Base-by-base conservation (phyloP, 2,888 invertebrate genomes). In the Caenorhabditis afra region DNA sequence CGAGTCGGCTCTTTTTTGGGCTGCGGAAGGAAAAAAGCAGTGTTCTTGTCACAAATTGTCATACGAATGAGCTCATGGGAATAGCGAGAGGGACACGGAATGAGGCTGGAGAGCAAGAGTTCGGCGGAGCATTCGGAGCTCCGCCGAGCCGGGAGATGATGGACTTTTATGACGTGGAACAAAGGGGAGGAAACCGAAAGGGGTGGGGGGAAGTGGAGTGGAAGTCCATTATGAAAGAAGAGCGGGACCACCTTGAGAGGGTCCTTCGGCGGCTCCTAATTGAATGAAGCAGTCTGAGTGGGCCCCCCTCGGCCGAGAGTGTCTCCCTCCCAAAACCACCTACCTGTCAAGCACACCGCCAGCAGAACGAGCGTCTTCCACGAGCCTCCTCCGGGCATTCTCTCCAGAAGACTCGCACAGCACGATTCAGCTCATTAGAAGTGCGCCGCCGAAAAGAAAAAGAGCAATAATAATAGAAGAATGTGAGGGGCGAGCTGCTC, bases 21-120 rank as follows among this genome's bases (percentile, higher is more conserved):
- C 2, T 11, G 14, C 18, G 37, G 37, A 22, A 18, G 50, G 50
- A 61, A 59, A 12, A 44, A 52, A 47, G 52, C 53, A 61, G 71
- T 71, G 71, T 71, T 71, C 71, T 71, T 62, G 62, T 71, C 71
- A 71, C 62, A 71, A 71, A 71, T 71, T 64, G 71, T 71, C 71
- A 71, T 64, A 53, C 64, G 70, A 70, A 70, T 47, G 67, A 22
- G 37, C 61, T 61, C 62, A 45, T 29, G 71, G 71, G 71, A 71
- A 71, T 68, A 7, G 7, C 29, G 29, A 29, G 29, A 52, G 53
- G 23, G n/a, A n/a, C n/a, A n/a, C n/a, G n/a, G 70, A 41, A 29
- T 49, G 41, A 47, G 53, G 22, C 44, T 14, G 35, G 45, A 66
- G 39, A 52, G 39, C n/a, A 55, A 16, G 39, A 44, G 44, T 65